Evolutionary conservation across 2,888 invertebrate genomes (phyloP).

Genomic region (Digitonthophagus gazella): DNA sequence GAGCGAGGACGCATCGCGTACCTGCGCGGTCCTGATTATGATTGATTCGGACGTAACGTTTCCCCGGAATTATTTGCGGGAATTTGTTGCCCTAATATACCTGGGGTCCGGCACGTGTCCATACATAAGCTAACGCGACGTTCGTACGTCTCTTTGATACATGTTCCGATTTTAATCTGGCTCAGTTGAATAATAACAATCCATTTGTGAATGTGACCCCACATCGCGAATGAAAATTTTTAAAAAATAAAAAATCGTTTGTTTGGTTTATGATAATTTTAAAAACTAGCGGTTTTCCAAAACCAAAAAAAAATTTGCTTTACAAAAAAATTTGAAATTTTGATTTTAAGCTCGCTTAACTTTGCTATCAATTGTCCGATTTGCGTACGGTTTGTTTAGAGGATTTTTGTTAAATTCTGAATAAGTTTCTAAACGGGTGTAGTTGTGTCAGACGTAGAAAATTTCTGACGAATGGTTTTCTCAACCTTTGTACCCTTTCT

Average conservation of each 20-base stretch:
- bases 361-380: too few species aligned
- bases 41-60: slow-evolving; percentile 6
- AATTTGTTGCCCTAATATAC: neutral
- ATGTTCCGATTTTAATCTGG: slow-evolving; percentile 7
- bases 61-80: slow-evolving; percentile 14
- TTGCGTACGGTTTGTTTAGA: too few species aligned
- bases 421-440: too few species aligned
- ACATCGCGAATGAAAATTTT: neutral
- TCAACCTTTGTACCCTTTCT: too few species aligned
- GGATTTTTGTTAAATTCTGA: too few species aligned
- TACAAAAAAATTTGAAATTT: too few species aligned
- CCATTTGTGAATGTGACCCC: neutral
- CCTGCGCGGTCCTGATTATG: slow-evolving; percentile 10
- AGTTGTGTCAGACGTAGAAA: too few species aligned
- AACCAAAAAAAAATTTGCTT: too few species aligned
- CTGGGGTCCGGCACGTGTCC: neutral
- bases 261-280: too few species aligned
- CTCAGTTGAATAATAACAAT: neutral
- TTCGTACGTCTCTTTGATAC: slow-evolving; percentile 3
- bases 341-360: too few species aligned
- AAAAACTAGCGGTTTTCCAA: too few species aligned
- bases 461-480: too few species aligned
- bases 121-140: neutral
- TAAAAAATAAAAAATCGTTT: neutral
- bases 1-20: neutral